Evolutionary conservation across 2,113 vertebrate genomes (phyloP), one percentile per base, ranked within the genome.

Genomic region (Xiphophorus hellerii): DNA sequence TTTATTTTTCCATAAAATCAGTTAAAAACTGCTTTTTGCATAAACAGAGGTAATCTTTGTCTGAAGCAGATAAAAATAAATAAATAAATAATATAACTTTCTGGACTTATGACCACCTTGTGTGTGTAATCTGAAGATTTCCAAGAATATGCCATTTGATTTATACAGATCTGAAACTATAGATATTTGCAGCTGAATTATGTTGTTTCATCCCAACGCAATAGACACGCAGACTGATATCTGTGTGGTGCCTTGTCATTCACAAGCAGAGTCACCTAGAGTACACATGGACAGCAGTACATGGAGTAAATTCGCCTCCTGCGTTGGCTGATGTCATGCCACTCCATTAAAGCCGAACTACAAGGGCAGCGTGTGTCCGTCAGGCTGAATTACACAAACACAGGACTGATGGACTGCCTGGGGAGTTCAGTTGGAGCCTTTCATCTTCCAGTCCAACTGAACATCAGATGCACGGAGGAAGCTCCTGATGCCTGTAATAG

Each of bases 261-360:
- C 74, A 79, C 44, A n/a, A n/a, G 20, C 61, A 58, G 35, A 75
- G 30, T 62, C 48, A 31, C 42, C 67, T 62, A 73, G 77, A 82
- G 75, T 75, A 54, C 76, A 37, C 39, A 62, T 72, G 66, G 69
- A 74, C 61, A 77, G 51, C 83, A 86, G 82, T 78, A 78, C 76
- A 71, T 73, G 69, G 68, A 76, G 78, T 28, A 51, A 69, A 76
- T 77, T 71, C 31, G 39, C 77, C 70, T 86, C 76, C 65, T 79
- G 70, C 61, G 44, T 84, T 42, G 73, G 42, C 81, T 76, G 44
- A 84, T 88, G 89, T 89, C 87, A 89, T 28, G 77, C 17, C 85
- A 85, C 78, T 90, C 86, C 88, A 80, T 90, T 90, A 90, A 81
- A 81, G 68, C 66, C 37, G 0, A 80, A 87, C 76, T 85, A 75